Percentiles rank a stretch among this genome's conserved stretches.
phyloP scores from a whole-genome alignment of 2,797 vertebrate species.

The Enteromius afrohamiltoni region DNA sequence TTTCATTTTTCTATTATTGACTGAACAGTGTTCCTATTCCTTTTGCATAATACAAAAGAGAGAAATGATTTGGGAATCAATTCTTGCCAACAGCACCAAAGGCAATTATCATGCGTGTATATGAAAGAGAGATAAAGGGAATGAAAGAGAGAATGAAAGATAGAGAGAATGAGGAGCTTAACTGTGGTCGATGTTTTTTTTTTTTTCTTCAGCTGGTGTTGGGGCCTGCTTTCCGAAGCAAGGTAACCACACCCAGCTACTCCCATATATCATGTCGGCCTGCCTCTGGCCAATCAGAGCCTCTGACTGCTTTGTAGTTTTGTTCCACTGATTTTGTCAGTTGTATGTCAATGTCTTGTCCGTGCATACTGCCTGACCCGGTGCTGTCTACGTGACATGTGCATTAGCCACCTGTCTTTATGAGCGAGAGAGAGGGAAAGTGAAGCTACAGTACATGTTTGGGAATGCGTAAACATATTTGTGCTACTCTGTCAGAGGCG shows the following conservation, averaged over 20 bases:
- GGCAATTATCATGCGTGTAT: conserved; percentile 13
- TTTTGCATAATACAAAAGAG: conserved; percentile 24
- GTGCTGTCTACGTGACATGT: conserved; percentile 62
- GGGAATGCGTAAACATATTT: neutral
- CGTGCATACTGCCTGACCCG: conserved; percentile 51
- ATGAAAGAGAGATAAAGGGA: conserved; percentile 16
- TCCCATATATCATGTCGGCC: conserved; percentile 54
- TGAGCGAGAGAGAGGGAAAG: conserved; percentile 1
- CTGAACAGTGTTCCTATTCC: conserved; percentile 29
- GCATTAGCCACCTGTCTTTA: neutral
- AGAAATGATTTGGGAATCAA: conserved; percentile 32
- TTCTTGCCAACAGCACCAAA: conserved; percentile 38
- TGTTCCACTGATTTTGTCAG: conserved; percentile 46
- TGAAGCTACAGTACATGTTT: neutral
- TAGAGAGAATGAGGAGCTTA: conserved; percentile 73
- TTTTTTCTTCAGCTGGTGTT: conserved; percentile 80
- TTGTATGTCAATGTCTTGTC: conserved; percentile 48
- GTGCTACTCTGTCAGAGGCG: neutral
- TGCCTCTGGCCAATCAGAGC: conserved; percentile 47
- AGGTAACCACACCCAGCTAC: conserved; percentile 76
- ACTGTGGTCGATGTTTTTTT: conserved; percentile 77
- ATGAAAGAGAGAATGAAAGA: conserved; percentile 46
- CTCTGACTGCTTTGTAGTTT: conserved; percentile 35
- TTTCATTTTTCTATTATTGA: conserved; percentile 39
- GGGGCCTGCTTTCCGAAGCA: conserved; percentile 83